A percentile compares a stretch with the other conserved stretches of the same genome.
Conservation (phyloP, 64 coral and sea anemone genomes). For the Montipora sp. region DNA sequence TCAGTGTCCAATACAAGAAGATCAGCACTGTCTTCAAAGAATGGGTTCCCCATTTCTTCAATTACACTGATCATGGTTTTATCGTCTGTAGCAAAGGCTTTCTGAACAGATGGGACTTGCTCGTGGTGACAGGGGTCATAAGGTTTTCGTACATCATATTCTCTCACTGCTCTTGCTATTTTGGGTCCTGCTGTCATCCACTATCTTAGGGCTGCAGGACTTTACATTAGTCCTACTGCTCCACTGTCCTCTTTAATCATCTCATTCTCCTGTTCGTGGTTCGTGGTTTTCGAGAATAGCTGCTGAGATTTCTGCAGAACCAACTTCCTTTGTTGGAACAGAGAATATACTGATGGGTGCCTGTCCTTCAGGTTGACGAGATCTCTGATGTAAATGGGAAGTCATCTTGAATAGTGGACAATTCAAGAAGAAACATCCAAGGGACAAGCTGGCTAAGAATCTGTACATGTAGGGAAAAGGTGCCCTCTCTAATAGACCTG, state of each 20-base stretch:
- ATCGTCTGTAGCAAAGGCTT: background rate
- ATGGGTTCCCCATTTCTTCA: too few species aligned
- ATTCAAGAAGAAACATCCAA: constrained; percentile 34
- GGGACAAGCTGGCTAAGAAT: background rate
- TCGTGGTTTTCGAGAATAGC: background rate
- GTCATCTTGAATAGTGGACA: background rate
- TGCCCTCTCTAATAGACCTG: constrained; percentile 7
- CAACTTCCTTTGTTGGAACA: background rate
- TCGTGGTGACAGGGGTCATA: background rate
- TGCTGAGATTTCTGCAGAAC: background rate
- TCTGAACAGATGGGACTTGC: background rate
- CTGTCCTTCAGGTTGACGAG: background rate
- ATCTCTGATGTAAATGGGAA: background rate
- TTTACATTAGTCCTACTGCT: background rate
- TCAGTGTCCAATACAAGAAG: background rate
- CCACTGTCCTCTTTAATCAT: background rate
- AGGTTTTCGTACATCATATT: background rate
- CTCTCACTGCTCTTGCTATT: background rate
- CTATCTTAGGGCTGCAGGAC: background rate
- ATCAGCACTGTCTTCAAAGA: background rate
- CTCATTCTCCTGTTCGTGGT: constrained; percentile 1
- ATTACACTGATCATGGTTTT: background rate
- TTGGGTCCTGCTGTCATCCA: background rate
- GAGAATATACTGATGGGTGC: background rate
- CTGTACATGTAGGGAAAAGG: constrained; percentile 6